Evolutionary conservation across 2,797 vertebrate species (phyloP).

Genomic region (Mergus octosetaceus): DNA sequence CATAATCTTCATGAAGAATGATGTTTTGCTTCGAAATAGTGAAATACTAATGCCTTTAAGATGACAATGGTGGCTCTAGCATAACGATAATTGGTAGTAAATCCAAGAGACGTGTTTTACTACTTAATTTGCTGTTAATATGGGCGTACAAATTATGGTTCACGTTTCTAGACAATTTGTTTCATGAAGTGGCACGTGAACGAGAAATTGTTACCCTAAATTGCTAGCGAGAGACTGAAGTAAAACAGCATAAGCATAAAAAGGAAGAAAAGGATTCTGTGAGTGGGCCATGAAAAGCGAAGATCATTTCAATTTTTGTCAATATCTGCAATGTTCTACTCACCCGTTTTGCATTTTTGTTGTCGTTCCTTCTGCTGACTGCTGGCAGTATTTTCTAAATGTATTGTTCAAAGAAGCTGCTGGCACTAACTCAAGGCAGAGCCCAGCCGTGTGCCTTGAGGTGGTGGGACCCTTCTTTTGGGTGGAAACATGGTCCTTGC

Average conservation of each 20-base stretch:
- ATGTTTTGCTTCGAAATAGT: neutral
- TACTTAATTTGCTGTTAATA: neutral
- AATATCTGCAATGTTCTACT: too few relatives aligned
- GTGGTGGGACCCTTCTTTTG: accelerated
- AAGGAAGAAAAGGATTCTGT: neutral
- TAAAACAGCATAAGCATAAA: neutral
- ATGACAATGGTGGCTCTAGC: neutral
- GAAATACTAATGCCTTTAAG: neutral
- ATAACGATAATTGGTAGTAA: neutral
- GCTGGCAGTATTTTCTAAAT: neutral
- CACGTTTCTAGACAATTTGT: neutral
- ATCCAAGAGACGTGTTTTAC: neutral
- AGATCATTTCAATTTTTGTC: too few relatives aligned
- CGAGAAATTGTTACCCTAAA: neutral
- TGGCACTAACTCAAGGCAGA: neutral
- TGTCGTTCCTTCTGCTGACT: neutral
- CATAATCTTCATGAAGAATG: neutral
- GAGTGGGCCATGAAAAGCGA: too few relatives aligned
- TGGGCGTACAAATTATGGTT: neutral
- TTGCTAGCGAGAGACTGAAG: neutral
- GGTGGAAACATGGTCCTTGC: neutral
- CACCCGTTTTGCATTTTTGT: too few relatives aligned
- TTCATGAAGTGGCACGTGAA: neutral
- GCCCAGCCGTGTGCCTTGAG: neutral
- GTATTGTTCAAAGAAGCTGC: neutral